These are phyloP conservation scores for Drosophila stalkeri DNA, from an alignment of 2,888 invertebrate genomes.

Conservation along the genomic window DNA sequence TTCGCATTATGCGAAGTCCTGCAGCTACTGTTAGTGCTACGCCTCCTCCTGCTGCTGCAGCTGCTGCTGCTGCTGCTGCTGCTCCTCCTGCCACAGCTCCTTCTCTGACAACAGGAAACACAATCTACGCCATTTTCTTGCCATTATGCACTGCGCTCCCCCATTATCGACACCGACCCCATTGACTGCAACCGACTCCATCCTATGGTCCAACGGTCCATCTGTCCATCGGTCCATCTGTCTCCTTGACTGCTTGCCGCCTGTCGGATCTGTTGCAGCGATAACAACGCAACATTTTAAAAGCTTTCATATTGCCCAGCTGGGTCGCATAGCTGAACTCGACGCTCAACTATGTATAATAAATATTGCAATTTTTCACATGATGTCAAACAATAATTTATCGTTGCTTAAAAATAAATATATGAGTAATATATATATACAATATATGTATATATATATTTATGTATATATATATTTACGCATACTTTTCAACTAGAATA, in stretches of 20 bases:
- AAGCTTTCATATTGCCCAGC: slow-evolving; percentile 61
- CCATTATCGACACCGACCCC: slow-evolving; percentile 55
- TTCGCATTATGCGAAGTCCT: slow-evolving; percentile 39
- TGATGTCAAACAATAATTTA: slow-evolving; percentile 21
- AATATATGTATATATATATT: background rate
- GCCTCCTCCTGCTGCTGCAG: background rate
- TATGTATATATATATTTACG: background rate
- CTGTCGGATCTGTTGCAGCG: slow-evolving; percentile 31
- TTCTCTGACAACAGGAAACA: slow-evolving; percentile 36
- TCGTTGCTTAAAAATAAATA: background rate
- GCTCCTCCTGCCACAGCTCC: too few species aligned
- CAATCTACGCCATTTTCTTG: slow-evolving; percentile 72
- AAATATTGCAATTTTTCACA: slow-evolving; percentile 39
- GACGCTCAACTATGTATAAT: slow-evolving; percentile 40
- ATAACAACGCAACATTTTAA: slow-evolving; percentile 55
- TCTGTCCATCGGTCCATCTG: background rate
- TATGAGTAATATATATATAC: background rate
- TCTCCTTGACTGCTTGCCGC: background rate
- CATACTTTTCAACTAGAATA: background rate
- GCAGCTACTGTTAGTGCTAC: slow-evolving; percentile 4
- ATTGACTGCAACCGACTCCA: slow-evolving; percentile 20
- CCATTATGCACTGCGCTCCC: slow-evolving; percentile 51
- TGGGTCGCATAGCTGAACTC: slow-evolving; percentile 10
- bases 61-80: background rate
- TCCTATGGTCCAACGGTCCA: background rate